These are phyloP conservation scores for Leucophora obtusa DNA, from an alignment of 2,888 invertebrate genomes.

Conservation along the genomic window DNA sequence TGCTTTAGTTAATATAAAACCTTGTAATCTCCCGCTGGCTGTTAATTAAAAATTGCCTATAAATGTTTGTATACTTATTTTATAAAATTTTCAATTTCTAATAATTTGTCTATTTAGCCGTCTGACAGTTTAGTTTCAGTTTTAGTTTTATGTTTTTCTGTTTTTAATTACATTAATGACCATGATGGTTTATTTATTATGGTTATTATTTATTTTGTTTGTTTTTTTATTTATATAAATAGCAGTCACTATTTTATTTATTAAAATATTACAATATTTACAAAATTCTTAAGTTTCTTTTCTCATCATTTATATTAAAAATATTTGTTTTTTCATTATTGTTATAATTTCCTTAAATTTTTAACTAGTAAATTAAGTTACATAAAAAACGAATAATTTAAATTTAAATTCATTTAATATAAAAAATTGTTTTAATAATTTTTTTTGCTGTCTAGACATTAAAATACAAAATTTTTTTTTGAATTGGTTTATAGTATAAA, in stretches of 20 bases:
- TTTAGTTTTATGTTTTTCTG: neutral
- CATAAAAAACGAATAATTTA: conserved; percentile 28
- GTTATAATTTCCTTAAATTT: conserved; percentile 56
- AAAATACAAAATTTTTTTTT: conserved; percentile 4
- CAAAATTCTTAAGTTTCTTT: conserved; percentile 49
- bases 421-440: conserved; percentile 5
- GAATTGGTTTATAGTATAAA: neutral
- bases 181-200: neutral
- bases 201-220: neutral
- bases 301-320: conserved; percentile 39
- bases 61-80: conserved; percentile 4
- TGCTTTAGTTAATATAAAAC: no score
- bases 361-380: conserved; percentile 43
- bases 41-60: conserved; percentile 24
- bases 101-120: conserved; percentile 13
- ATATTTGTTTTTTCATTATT: conserved; percentile 53
- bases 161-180: conserved; percentile 27
- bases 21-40: neutral
- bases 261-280: conserved; percentile 64
- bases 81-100: conserved; percentile 18
- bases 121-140: conserved; percentile 3
- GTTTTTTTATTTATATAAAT: conserved; percentile 18
- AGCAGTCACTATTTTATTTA: conserved; percentile 38
- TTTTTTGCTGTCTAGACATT: neutral
- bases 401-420: neutral